Evolutionary conservation across 2,797 vertebrate genomes (phyloP), one percentile per base, ranked within the genome.

Genomic region (Knipowitschia caucasica): DNA sequence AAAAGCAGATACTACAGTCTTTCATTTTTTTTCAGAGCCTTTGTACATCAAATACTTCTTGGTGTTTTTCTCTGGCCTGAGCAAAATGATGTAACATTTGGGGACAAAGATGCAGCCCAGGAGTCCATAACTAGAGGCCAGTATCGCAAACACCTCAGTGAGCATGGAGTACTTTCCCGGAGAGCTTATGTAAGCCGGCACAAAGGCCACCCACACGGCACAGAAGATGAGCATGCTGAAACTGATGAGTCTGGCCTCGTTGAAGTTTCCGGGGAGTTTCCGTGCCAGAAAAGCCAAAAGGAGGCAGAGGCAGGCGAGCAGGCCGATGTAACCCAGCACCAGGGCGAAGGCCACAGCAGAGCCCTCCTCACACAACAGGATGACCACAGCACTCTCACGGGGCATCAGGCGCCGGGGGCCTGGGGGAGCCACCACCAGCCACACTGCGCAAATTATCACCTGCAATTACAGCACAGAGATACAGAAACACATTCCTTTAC

Each of bases 171-270:
- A 92, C 65, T 91, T 92, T 55, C 90, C 90, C 1, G 90, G 90
- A 40, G 90, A 90, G 73, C 83, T 91, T 71, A 91, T 81, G 63
- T 90, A 92, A 6, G 91, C 89, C 0, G 90, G 91, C 34, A 92
- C 71, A 21, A 91, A 92, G 7, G 89, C 84, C 18, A 88, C 78
- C 90, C 90, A 92, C 43, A 92, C 91, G 0, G 88, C 81, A 64
- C 88, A 91, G 59, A 91, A 92, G 54, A 92, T 91, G 2, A 92
- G 62, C 89, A 91, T 90, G 64, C 91, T 92, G 78, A 92, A 92
- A 1, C 88, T 88, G 74, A 92, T 92, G 51, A 92, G 79, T 56
- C 85, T 87, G 25, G 91, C 90, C 62, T 92, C 91, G 1, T 92
- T 92, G 53, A 90, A 92, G 50, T 89, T 89, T 68, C 85, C 89